Evolutionary conservation across 1,140 invertebrate species (phyloP).

Genomic region (Coelopa frigida): DNA sequence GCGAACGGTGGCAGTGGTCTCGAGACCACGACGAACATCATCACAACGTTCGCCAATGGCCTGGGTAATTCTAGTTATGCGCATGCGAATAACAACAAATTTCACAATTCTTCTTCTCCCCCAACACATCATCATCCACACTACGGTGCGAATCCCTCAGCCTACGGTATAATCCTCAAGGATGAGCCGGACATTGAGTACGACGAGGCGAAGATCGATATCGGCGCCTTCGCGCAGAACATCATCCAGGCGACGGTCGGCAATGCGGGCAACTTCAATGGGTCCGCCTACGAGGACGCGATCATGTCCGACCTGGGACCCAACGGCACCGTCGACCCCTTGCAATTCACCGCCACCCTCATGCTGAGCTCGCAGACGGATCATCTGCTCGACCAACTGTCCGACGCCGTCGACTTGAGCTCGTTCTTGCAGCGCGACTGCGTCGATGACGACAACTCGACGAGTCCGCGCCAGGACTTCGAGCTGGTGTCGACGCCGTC

Average conservation of each 20-base stretch:
- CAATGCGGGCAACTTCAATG: constrained; percentile 54
- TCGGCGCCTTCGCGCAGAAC: constrained; percentile 45
- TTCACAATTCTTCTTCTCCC: constrained; percentile 13
- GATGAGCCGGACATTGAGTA: constrained; percentile 72
- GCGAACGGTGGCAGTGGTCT: constrained; percentile 5
- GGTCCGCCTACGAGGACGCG: constrained; percentile 62
- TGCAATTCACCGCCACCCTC: constrained; percentile 72
- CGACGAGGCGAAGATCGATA: constrained; percentile 60
- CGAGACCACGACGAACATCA: too few species aligned
- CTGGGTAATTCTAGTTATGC: constrained; percentile 23
- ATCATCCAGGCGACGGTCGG: constrained; percentile 43
- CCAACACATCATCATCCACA: constrained; percentile 52
- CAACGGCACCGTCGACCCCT: constrained; percentile 58
- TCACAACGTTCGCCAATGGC: constrained; percentile 30
- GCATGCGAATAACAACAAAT: constrained; percentile 14
- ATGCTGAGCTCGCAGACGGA: constrained; percentile 71
- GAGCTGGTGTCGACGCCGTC: constrained; percentile 51
- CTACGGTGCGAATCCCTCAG: constrained; percentile 65
- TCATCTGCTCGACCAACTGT: constrained; percentile 62
- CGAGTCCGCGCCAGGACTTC: constrained; percentile 45
- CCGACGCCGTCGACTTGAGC: constrained; percentile 66
- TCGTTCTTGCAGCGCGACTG: constrained; percentile 61
- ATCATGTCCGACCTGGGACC: constrained; percentile 69
- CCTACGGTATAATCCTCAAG: constrained; percentile 68
- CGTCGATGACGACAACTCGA: constrained; percentile 50